Percentiles rank a stretch among this genome's conserved stretches.
phyloP scores from a whole-genome alignment of 2,113 vertebrate genomes.

The Ophthalmolycus amberensis region DNA sequence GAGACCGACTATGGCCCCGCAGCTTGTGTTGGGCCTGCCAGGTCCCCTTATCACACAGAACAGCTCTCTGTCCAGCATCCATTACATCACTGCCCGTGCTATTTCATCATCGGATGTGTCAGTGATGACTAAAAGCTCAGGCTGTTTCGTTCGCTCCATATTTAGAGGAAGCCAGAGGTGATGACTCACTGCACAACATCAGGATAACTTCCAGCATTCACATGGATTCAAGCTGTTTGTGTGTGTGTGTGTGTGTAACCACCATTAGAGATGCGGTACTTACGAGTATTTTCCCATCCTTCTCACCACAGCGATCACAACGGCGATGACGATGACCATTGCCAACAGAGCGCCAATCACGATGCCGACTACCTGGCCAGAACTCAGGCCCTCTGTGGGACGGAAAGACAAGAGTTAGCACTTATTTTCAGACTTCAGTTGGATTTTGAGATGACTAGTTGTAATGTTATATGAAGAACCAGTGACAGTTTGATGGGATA shows the following conservation, averaged over 20 bases:
- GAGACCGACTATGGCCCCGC: constrained; percentile 26
- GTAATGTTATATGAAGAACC: not conserved
- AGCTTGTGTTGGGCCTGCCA: constrained; percentile 5
- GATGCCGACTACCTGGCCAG: constrained; percentile 81
- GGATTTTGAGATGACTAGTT: not conserved
- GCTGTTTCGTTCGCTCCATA: constrained; percentile 21
- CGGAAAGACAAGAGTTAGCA: constrained; percentile 10
- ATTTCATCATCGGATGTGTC: constrained; percentile 32
- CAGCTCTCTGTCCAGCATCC: not conserved
- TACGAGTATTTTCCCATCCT: constrained; percentile 87
- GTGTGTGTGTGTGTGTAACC: not conserved
- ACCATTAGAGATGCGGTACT: constrained; percentile 49
- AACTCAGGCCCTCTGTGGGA: constrained; percentile 63
- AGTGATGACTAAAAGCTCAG: constrained; percentile 20
- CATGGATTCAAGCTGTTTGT: constrained; percentile 10
- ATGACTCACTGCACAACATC: constrained; percentile 33
- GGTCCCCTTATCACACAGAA: constrained; percentile 35
- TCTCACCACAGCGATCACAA: constrained; percentile 74
- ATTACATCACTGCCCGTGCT: constrained; percentile 45
- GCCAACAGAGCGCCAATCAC: constrained; percentile 79
- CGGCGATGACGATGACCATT: constrained; percentile 71
- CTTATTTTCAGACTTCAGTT: not conserved
- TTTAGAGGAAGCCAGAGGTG: constrained; percentile 25
- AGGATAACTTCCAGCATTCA: not conserved
- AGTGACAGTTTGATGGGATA: not conserved